These are phyloP conservation scores for Indicator indicator DNA, from an alignment of 2,113 vertebrate species.

Conservation along the genomic window DNA sequence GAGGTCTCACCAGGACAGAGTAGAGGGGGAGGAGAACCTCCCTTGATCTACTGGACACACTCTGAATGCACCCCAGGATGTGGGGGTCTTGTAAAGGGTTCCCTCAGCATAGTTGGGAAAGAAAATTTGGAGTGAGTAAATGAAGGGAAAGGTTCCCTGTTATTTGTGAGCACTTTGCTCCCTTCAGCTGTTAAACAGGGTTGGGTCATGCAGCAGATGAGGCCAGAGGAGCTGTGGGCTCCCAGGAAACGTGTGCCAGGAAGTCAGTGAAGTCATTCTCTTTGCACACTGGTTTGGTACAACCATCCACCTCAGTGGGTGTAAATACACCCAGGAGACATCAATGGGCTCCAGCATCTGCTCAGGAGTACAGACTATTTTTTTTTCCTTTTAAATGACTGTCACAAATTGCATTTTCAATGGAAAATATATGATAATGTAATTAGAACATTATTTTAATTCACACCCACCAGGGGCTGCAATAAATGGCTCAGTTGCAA, in stretches of 20 bases:
- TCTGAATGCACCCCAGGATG: too few relatives aligned
- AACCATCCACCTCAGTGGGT: background rate
- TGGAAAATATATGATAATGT: background rate
- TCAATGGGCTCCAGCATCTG: background rate
- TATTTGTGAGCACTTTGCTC: background rate
- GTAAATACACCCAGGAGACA: background rate
- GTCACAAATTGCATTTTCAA: background rate
- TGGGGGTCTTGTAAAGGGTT: background rate
- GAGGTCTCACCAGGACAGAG: too few relatives aligned
- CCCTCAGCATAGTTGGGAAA: background rate
- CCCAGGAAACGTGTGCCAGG: background rate
- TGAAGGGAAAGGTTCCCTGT: background rate
- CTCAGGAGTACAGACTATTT: background rate
- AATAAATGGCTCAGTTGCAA: conserved; percentile 9
- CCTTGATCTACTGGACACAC: too few relatives aligned
- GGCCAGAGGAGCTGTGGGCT: background rate
- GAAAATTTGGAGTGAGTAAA: background rate
- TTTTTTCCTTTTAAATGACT: background rate
- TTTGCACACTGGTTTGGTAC: background rate
- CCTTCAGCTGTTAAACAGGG: background rate
- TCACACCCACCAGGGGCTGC: background rate
- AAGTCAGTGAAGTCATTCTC: background rate
- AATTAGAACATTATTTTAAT: conserved; percentile 24
- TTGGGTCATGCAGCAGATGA: background rate
- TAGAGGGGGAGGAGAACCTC: too few relatives aligned